phyloP scores from a whole-genome alignment of 2,888 invertebrate species.

The Leptothorax acervorum region DNA sequence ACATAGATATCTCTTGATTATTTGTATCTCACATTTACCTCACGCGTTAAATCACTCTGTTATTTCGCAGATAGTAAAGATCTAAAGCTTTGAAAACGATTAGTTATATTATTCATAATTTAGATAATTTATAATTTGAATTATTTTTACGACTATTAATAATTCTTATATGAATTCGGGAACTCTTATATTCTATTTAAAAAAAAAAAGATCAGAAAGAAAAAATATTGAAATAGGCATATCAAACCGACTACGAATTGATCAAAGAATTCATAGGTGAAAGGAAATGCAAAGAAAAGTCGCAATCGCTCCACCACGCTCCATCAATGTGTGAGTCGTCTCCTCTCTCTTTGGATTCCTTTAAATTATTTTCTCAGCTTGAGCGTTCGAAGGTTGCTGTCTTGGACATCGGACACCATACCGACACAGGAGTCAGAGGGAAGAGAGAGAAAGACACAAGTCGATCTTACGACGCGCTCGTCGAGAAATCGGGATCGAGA shows the following conservation, averaged over 20 bases:
- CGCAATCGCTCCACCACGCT: background rate
- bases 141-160: background rate
- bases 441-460: constrained; percentile 26
- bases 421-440: background rate
- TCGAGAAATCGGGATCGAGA: constrained; percentile 70
- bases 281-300: constrained; percentile 15
- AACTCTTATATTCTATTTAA: background rate
- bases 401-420: constrained; percentile 35
- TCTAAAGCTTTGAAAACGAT: background rate
- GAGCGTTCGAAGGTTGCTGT: constrained; percentile 28
- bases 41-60: background rate
- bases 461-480: constrained; percentile 33
- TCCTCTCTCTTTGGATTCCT: constrained; percentile 1
- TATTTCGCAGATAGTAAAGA: background rate
- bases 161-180: background rate
- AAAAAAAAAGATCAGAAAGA: background rate
- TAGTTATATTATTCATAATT: background rate
- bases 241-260: background rate
- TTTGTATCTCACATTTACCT: background rate
- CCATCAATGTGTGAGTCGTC: background rate
- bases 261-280: background rate
- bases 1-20: background rate
- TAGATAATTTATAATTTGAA: background rate
- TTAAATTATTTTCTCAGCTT: constrained; percentile 46
- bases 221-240: background rate